Percentiles rank a stretch among this genome's conserved stretches.
Evolutionary conservation across 2,113 vertebrate species (phyloP).

Genomic region (Coturnix japonica): DNA sequence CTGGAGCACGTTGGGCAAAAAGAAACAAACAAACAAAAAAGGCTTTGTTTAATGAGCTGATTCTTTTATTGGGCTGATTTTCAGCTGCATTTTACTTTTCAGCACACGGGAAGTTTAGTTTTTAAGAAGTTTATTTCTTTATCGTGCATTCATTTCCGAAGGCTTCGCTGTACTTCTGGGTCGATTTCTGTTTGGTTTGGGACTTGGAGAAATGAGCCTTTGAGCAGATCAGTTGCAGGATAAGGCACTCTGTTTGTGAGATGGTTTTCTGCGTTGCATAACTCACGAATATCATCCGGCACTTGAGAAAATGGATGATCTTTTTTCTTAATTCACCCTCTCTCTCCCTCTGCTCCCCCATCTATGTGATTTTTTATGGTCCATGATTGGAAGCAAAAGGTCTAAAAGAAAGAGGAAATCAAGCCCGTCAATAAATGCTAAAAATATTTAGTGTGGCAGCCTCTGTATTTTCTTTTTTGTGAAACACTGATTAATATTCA

Average conservation of each 20-base stretch:
- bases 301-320: conserved; percentile 14
- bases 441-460: conserved; percentile 94
- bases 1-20: not conserved
- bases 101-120: conserved; percentile 44
- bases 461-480: conserved; percentile 94
- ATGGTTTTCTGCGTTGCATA: conserved; percentile 15
- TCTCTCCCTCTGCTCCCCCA: not conserved
- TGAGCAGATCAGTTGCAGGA: conserved; percentile 12
- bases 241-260: conserved; percentile 24
- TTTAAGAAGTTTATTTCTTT: conserved; percentile 71
- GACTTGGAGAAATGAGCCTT: conserved; percentile 15
- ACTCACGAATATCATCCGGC: conserved; percentile 17
- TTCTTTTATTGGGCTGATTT: conserved; percentile 50
- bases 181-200: conserved; percentile 74
- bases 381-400: conserved; percentile 70
- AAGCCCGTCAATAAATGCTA: conserved; percentile 83
- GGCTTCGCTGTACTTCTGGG: conserved; percentile 46
- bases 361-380: conserved; percentile 43
- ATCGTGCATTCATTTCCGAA: conserved; percentile 63
- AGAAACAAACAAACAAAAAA: not conserved
- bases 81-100: conserved; percentile 37
- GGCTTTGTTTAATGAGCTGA: not conserved
- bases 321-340: not conserved
- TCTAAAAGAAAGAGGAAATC: conserved; percentile 76
- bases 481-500: conserved; percentile 97